Conservation (phyloP, 1,140 invertebrate genomes). For the Apis laboriosa region DNA sequence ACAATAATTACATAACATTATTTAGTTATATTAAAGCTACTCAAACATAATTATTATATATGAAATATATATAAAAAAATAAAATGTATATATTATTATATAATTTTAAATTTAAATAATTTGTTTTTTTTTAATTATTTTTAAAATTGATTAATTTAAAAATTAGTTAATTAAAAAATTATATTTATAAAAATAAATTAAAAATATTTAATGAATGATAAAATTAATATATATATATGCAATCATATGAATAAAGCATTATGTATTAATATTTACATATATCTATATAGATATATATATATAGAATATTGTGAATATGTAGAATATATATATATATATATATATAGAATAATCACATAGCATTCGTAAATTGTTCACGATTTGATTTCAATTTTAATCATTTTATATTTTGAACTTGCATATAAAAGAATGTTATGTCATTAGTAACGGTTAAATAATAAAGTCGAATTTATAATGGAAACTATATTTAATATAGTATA, state of each 20-base stretch:
- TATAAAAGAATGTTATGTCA: not conserved
- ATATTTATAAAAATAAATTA: not conserved
- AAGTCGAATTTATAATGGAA: not conserved
- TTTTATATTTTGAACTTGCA: slow-evolving; percentile 18
- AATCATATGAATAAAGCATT: not conserved
- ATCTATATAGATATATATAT: not conserved
- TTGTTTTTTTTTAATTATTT: not conserved
- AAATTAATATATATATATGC: no score
- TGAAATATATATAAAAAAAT: not conserved
- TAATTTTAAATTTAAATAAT: not conserved
- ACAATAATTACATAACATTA: not conserved
- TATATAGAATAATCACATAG: not conserved
- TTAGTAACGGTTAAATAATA: not conserved
- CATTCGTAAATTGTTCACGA: not conserved
- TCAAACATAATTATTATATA: not conserved
- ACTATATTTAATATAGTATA: not conserved
- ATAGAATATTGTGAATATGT: no score
- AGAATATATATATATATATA: not conserved
- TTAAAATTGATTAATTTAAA: not conserved
- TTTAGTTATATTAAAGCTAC: not conserved
- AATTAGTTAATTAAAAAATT: not conserved
- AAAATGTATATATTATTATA: not conserved
- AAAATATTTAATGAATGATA: no score
- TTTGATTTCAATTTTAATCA: not conserved
- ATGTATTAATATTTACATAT: not conserved